Base-by-base conservation (phyloP, 2,888 invertebrate genomes). In the Alloplasta piceator region DNA sequence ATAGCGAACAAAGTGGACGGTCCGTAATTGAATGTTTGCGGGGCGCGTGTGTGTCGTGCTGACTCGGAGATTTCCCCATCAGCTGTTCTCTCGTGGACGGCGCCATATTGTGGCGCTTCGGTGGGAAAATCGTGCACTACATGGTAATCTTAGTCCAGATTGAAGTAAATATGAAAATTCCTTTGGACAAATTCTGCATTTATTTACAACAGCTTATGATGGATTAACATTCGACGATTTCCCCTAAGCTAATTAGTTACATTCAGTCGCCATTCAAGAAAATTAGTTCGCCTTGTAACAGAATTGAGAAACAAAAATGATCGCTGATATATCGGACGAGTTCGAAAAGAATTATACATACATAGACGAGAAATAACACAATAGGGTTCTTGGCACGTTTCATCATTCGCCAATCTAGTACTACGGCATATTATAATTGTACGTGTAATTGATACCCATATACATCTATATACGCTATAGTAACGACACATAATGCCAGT, bases 351-450 rank as follows among this genome's bases (percentile, higher is more conserved):
- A 73, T 58, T 39, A 58, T 60, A 72, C 75, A 78, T 26, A 26
- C 3, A n/a, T n/a, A n/a, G 58, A 64, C 10, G 52, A 64, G 52
- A 55, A 60, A 43, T 9, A 26, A 72, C 70, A 83, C 83, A 84
- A 84, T 81, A 48, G 72, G 55, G 26, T 26, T 55, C 67, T 12
- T n/a, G 58, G 77, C 66, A 56, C 56, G 73, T 82, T 39, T 78
- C 67, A 85, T 85, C 87, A 84, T 81, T 50, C 58, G 60, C 10
- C 71, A 74, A 83, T 86, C 41, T 48, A 10, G 10, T 6, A 16
- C 16, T 86, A 86, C 84, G 82, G 83, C 76, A 85, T 87, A 87
- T 88, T 88, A 89, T 88, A 89, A 89, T 89, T 89, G 85, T 85
- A 87, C 84, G 85, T 83, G 88, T 87, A 89, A 88, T 87, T 85